phyloP scores from a whole-genome alignment of 1,140 invertebrate species.

The Ptiloglossa arizonensis region DNA sequence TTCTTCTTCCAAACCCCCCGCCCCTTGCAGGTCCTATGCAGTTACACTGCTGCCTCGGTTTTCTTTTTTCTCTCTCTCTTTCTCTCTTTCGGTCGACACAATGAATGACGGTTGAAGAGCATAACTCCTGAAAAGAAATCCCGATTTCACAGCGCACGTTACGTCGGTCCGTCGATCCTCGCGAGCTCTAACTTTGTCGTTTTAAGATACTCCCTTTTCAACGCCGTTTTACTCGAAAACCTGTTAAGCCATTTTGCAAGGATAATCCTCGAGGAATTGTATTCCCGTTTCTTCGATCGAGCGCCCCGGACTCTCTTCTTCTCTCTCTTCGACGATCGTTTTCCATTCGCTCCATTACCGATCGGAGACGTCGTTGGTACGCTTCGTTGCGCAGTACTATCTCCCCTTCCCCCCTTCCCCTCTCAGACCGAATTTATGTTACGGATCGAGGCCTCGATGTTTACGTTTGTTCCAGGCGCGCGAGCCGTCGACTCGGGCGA shows the following conservation, averaged over 20 bases:
- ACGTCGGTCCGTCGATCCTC: background rate
- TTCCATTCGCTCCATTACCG: background rate
- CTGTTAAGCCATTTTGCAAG: background rate
- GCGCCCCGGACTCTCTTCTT: background rate
- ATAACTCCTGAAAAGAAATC: conserved; percentile 40
- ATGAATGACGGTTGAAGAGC: conserved; percentile 46
- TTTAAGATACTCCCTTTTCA: conserved; percentile 4
- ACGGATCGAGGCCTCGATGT: too few species aligned
- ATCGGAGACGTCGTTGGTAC: background rate
- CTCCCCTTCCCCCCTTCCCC: too few species aligned
- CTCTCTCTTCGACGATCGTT: background rate
- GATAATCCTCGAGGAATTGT: background rate
- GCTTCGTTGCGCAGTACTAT: too few species aligned
- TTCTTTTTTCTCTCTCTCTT: background rate
- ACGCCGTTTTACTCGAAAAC: background rate
- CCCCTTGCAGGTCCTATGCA: background rate
- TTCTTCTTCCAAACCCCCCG: conserved; percentile 37
- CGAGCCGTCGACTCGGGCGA: too few species aligned
- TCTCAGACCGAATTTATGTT: too few species aligned
- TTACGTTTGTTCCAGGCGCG: too few species aligned
- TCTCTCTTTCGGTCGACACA: conserved; percentile 16
- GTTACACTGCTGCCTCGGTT: conserved; percentile 25
- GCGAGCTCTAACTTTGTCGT: conserved; percentile 18
- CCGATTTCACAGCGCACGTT: conserved; percentile 22
- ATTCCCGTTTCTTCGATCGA: background rate